Percentiles rank a stretch among this genome's conserved stretches.
These are phyloP conservation scores for Formicarius rufipectus DNA, from an alignment of 2,113 vertebrate genomes.

Conservation along the genomic window DNA sequence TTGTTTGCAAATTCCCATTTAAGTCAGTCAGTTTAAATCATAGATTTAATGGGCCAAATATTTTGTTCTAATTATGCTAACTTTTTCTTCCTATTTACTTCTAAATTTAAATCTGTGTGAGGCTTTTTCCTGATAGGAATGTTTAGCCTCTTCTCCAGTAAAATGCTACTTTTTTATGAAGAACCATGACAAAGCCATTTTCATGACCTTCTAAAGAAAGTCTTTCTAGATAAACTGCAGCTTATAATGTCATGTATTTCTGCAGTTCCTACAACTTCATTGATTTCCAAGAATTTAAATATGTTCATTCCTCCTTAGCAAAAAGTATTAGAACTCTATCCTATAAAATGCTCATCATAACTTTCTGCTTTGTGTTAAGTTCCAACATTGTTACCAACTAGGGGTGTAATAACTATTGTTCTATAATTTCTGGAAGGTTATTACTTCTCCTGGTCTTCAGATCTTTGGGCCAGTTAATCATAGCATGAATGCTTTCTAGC, in stretches of 20 bases:
- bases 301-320: neutral
- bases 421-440: neutral
- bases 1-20: neutral
- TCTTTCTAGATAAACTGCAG: neutral
- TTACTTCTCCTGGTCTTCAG: neutral
- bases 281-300: neutral
- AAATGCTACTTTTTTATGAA: neutral
- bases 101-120: neutral
- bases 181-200: neutral
- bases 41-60: neutral
- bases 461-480: neutral
- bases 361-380: neutral
- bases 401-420: neutral
- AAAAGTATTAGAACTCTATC: neutral
- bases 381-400: neutral
- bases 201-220: neutral
- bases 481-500: neutral
- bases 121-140: neutral
- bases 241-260: neutral
- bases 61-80: neutral
- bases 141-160: neutral
- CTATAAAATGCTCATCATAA: neutral
- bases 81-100: neutral
- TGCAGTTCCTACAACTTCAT: neutral
- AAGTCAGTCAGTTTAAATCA: neutral